These are phyloP conservation scores for Oryzias sinensis DNA, from an alignment of 2,797 vertebrate species.

Conservation along the genomic window DNA sequence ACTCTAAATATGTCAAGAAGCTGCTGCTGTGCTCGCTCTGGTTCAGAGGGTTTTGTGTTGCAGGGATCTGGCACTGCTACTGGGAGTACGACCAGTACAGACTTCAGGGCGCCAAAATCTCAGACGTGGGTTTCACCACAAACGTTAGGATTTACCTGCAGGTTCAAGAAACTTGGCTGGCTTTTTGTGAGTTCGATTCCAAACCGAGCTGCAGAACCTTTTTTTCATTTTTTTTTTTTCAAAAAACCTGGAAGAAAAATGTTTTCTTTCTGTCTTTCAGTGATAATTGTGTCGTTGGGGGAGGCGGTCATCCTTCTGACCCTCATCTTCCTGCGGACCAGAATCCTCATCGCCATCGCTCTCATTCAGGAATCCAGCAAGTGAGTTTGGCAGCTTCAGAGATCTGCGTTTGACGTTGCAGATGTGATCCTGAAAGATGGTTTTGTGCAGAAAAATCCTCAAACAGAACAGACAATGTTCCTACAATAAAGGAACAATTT, in stretches of 20 bases:
- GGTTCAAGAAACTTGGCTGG: slow-evolving; percentile 90
- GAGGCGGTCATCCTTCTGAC: slow-evolving; percentile 82
- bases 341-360: slow-evolving; percentile 86
- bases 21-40: background rate
- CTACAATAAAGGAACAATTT: too few species aligned
- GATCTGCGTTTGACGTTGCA: background rate
- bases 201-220: background rate
- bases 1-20: too few species aligned
- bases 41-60: background rate
- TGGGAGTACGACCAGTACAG: slow-evolving; percentile 78
- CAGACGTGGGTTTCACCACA: slow-evolving; percentile 80
- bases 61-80: slow-evolving; percentile 89
- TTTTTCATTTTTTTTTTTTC: background rate
- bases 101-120: slow-evolving; percentile 55
- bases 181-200: slow-evolving; percentile 77
- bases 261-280: slow-evolving; percentile 57
- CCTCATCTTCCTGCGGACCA: slow-evolving; percentile 84
- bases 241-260: background rate
- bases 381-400: slow-evolving; percentile 56
- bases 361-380: slow-evolving; percentile 89
- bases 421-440: background rate
- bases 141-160: slow-evolving; percentile 79
- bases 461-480: background rate
- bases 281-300: slow-evolving; percentile 81
- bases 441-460: background rate